phyloP scores from a whole-genome alignment of 2,797 vertebrate genomes.

The Selene dorsalis region DNA sequence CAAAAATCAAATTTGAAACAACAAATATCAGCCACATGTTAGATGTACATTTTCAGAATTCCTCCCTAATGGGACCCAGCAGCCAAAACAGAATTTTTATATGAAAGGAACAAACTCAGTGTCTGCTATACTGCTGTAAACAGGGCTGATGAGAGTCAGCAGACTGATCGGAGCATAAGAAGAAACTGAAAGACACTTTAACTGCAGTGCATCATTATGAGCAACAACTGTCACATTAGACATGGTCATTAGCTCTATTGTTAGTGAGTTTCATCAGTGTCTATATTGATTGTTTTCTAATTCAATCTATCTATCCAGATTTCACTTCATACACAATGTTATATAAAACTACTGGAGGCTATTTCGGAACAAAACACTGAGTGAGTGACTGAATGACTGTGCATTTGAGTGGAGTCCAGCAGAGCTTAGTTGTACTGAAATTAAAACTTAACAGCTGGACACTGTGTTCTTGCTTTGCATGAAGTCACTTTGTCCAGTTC shows the following conservation, averaged over 20 bases:
- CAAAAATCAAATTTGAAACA: neutral
- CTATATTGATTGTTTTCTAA: neutral
- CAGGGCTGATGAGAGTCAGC: too few species aligned
- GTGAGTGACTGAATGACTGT: slow-evolving; percentile 4
- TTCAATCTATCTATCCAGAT: neutral
- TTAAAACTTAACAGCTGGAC: slow-evolving; percentile 7
- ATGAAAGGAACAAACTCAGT: neutral
- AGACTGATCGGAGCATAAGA: neutral
- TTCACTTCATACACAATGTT: neutral
- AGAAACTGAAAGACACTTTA: neutral
- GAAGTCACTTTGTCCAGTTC: neutral
- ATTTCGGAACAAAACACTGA: neutral
- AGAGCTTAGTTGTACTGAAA: slow-evolving; percentile 48
- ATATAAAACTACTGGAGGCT: neutral
- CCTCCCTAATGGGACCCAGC: neutral
- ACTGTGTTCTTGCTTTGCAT: slow-evolving; percentile 21
- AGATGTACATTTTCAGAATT: neutral
- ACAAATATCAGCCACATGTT: neutral
- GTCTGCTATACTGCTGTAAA: too few species aligned
- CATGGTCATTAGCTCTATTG: neutral
- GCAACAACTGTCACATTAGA: neutral
- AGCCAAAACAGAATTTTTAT: neutral
- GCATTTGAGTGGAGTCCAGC: slow-evolving; percentile 36
- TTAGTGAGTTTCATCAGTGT: neutral
- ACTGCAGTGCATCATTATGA: neutral